Conservation (phyloP, 1,140 invertebrate species). For the Drosophila pandora region DNA sequence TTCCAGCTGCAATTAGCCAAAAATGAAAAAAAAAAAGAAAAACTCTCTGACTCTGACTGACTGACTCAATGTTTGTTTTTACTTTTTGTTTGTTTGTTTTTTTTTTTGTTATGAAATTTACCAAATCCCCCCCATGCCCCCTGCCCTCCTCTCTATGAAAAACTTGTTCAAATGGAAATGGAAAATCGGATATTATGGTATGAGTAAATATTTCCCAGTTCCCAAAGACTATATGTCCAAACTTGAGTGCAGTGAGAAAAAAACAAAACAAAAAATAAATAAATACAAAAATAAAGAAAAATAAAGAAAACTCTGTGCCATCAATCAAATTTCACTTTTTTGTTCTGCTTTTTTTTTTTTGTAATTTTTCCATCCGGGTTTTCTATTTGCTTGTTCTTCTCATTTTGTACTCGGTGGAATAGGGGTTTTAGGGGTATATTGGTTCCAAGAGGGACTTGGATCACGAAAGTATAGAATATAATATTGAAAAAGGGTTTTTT, state of each 20-base stretch:
- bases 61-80: slow-evolving; percentile 32
- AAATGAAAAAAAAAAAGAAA: not conserved
- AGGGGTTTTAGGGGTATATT: no score
- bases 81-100: slow-evolving; percentile 27
- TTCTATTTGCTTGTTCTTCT: slow-evolving; percentile 6
- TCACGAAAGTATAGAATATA: no score
- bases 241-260: slow-evolving; percentile 25
- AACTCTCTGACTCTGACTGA: slow-evolving; percentile 10
- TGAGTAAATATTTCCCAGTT: slow-evolving; percentile 17
- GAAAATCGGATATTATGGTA: slow-evolving; percentile 4
- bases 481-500: no score
- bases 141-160: not conserved
- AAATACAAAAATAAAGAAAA: slow-evolving; percentile 5
- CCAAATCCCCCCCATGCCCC: not conserved
- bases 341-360: not conserved
- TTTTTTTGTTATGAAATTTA: slow-evolving; percentile 41
- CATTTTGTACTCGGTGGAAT: not conserved
- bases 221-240: slow-evolving; percentile 30
- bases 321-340: slow-evolving; percentile 49
- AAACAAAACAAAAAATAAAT: slow-evolving; percentile 15
- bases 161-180: slow-evolving; percentile 24
- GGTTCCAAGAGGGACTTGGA: no score
- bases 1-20: slow-evolving; percentile 28
- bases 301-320: slow-evolving; percentile 30
- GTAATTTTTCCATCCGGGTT: slow-evolving; percentile 5